phyloP scores from a whole-genome alignment of 1,140 invertebrate genomes.

The Callitettix versicolor region DNA sequence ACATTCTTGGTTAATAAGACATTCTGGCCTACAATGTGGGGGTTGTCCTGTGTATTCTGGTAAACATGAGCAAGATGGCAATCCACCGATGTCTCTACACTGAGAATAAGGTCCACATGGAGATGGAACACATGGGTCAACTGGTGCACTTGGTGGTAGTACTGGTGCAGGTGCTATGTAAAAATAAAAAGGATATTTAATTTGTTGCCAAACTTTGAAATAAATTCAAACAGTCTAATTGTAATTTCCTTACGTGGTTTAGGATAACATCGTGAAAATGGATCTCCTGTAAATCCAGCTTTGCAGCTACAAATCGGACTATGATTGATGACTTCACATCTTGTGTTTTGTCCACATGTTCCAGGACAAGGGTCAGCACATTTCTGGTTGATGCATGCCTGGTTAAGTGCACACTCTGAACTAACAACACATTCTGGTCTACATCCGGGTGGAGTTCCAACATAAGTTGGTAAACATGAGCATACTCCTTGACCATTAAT shows the following conservation, averaged over 20 bases:
- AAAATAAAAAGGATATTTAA: conserved; percentile 17
- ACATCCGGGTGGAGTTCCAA: conserved; percentile 37
- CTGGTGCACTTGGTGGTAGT: conserved; percentile 27
- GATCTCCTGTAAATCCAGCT: conserved; percentile 41
- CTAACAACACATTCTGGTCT: conserved; percentile 38
- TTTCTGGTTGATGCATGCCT: conserved; percentile 40
- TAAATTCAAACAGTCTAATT: neutral
- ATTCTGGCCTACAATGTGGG: conserved; percentile 61
- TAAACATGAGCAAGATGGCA: conserved; percentile 54
- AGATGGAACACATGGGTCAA: conserved; percentile 56
- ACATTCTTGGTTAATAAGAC: conserved; percentile 58
- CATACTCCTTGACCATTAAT: conserved; percentile 41
- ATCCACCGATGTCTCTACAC: conserved; percentile 48
- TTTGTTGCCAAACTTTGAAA: neutral
- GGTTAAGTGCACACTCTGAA: conserved; percentile 37
- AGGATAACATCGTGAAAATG: conserved; percentile 31
- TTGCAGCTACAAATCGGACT: conserved; percentile 40
- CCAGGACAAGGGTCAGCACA: conserved; percentile 40
- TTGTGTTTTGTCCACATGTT: no score
- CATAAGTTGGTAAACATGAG: conserved; percentile 36
- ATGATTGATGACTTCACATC: no score
- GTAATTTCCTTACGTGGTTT: conserved; percentile 26
- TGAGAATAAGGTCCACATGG: conserved; percentile 59
- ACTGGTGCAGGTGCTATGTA: conserved; percentile 27
- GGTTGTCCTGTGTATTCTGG: conserved; percentile 52